Percentiles rank a stretch among this genome's conserved stretches.
Conservation (phyloP, 2,113 vertebrate genomes). For the Scalopus aquaticus region DNA sequence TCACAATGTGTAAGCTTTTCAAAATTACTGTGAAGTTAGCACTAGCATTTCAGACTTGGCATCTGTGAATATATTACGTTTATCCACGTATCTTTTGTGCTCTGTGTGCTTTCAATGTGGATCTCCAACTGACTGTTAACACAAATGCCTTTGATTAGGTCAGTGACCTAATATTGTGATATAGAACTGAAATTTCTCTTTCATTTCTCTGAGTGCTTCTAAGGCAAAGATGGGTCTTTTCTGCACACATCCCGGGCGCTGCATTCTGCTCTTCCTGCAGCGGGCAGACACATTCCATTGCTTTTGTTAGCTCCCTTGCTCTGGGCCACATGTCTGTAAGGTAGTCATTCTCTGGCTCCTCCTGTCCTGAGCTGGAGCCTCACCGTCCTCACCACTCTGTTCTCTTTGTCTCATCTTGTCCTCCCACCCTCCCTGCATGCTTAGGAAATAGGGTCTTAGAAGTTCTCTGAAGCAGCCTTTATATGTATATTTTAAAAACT, state of each 20-base stretch:
- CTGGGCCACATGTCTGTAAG: neutral
- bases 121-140: neutral
- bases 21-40: neutral
- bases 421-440: rapidly evolving
- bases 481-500: no score
- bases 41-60: neutral
- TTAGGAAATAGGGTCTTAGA: neutral
- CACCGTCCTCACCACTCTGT: rapidly evolving
- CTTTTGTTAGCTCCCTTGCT: neutral
- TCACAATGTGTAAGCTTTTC: neutral
- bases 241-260: neutral
- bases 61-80: neutral
- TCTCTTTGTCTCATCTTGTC: neutral
- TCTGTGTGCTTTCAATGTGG: neutral
- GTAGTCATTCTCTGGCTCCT: neutral
- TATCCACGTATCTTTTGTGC: neutral
- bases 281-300: neutral
- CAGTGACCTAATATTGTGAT: neutral
- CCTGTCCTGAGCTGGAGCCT: neutral
- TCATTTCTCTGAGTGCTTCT: neutral
- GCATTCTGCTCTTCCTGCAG: neutral
- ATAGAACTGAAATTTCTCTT: neutral
- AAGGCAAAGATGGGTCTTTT: neutral
- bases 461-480: neutral
- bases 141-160: neutral